Evolutionary conservation across 2,888 invertebrate species (phyloP).

Genomic region (Ochropleura leucogaster): DNA sequence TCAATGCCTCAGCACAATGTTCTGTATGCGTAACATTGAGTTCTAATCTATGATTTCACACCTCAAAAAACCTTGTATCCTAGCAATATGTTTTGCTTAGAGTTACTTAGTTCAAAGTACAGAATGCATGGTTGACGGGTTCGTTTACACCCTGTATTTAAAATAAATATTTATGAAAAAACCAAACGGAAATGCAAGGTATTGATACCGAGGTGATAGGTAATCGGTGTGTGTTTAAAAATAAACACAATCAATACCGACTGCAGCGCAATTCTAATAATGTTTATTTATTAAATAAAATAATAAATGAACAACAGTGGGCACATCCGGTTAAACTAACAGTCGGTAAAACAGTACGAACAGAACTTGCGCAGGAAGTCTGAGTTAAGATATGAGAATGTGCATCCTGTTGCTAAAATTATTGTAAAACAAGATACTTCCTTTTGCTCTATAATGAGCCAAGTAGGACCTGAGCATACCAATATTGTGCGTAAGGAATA

Average conservation of each 20-base stretch:
- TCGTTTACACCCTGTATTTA: background rate
- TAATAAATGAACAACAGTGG: conserved; percentile 34
- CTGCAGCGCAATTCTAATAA: conserved; percentile 46
- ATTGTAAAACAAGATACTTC: conserved; percentile 79
- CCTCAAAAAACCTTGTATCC: too few species aligned
- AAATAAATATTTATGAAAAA: background rate
- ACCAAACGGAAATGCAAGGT: background rate
- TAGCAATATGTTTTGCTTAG: too few species aligned
- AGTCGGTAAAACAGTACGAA: conserved; percentile 48
- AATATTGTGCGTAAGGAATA: conserved; percentile 1
- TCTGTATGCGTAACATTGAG: too few species aligned
- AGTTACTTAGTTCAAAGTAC: too few species aligned
- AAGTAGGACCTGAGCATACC: conserved; percentile 11
- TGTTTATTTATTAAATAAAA: conserved; percentile 45
- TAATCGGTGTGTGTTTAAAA: conserved; percentile 40
- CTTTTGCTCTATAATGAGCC: conserved; percentile 53
- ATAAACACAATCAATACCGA: conserved; percentile 52
- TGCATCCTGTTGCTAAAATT: conserved; percentile 78
- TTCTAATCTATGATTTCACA: too few species aligned
- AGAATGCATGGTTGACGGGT: too few species aligned
- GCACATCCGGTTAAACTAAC: conserved; percentile 46
- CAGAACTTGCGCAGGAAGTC: conserved; percentile 72
- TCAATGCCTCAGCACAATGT: too few species aligned
- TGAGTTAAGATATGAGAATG: conserved; percentile 77
- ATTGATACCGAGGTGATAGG: conserved; percentile 18